Conservation (phyloP, 2,888 invertebrate species). For the Bellardia pandia region DNA sequence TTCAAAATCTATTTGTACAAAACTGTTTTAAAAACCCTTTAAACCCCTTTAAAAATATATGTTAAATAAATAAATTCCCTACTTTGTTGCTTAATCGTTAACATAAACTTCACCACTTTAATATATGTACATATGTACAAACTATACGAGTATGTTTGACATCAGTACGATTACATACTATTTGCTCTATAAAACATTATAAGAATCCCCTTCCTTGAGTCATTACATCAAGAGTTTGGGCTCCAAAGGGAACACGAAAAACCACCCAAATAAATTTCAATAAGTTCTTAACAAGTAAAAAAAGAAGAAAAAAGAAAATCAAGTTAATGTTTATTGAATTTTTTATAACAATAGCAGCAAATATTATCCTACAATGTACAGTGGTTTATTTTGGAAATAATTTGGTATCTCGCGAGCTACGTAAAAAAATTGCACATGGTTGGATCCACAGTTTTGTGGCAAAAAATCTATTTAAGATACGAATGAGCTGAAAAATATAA, state of each 20-base stretch:
- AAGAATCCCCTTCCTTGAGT: neutral
- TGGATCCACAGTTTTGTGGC: too few species aligned
- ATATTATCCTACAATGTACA: conserved; percentile 57
- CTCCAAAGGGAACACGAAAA: neutral
- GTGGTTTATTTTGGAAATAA: too few species aligned
- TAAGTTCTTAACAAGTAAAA: conserved; percentile 21
- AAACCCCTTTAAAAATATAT: neutral
- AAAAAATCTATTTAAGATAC: too few species aligned
- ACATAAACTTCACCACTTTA: neutral
- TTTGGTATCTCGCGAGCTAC: too few species aligned
- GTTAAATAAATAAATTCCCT: neutral
- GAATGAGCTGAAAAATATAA: too few species aligned
- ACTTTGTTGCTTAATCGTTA: conserved; percentile 2
- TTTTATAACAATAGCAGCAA: conserved; percentile 27
- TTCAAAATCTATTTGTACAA: too few species aligned
- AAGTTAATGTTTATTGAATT: conserved; percentile 30
- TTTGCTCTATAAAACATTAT: neutral
- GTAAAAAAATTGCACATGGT: too few species aligned
- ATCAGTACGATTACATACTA: too few species aligned
- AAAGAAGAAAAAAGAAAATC: neutral
- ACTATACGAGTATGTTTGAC: too few species aligned
- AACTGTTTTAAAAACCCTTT: neutral
- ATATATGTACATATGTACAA: neutral
- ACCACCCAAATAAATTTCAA: conserved; percentile 16
- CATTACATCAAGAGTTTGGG: neutral